Evolutionary conservation across 2,888 invertebrate species (phyloP), one percentile per base, ranked within the genome.

Genomic region (Auanema freiburgensis): DNA sequence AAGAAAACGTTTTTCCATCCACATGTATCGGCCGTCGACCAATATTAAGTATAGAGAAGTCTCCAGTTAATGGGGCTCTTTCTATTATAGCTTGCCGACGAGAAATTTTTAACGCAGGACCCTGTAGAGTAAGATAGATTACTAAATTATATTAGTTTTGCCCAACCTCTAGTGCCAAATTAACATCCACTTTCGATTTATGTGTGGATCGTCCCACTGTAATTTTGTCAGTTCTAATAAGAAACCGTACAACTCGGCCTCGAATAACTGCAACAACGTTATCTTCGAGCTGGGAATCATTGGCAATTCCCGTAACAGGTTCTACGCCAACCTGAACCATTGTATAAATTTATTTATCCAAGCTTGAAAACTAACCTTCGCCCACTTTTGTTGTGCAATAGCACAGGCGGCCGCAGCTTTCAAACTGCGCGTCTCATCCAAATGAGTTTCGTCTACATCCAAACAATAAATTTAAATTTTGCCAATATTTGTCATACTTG

Each of bases 1-100:
- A 89, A 11, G 93, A 87, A 59, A 97, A 88, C 0, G 95, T 93
- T 66, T 91, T 89, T 1, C 95, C 93, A 84, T 97, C 95, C 5
- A 97, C 91, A 84, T 92, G 94, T 80, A 97, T 90, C 1, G 95
- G 91, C 66, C 95, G 87, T 33, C 62, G 63, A 21, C 72, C 72
- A 12, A 68, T 44, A 59, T 69, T 69, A 16, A 44, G 53, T 11
- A 64, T 23, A 55, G 55, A 59, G 49, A 58, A 59, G 6, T 53
- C 59, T 10, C 42, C 57, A 16, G n/a, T 16, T 50, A 57, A 18
- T n/a, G 56, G 41, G 41, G 18, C 58, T 16, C 43, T 58, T 18
- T 54, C 53, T 18, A 75, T 64, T 10, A 65, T 42, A 8, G 72
- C 72, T 60, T 75, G 75, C 54, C 64, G 59, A 10, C 75, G 63